Evolutionary conservation across 2,113 vertebrate genomes (phyloP).

Genomic region (Oplegnathus fasciatus): DNA sequence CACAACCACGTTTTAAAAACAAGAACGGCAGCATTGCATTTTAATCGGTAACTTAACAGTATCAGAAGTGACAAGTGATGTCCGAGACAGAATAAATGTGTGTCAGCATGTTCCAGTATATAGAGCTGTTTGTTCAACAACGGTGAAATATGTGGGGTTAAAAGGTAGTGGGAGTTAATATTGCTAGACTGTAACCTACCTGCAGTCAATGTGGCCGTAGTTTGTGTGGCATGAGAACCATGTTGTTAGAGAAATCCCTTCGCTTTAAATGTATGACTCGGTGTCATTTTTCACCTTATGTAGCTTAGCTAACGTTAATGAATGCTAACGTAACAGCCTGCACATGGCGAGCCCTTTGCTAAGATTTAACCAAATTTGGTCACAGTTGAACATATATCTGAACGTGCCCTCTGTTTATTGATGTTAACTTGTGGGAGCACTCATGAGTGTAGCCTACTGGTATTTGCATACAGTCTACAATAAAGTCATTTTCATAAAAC

Average conservation of each 20-base stretch:
- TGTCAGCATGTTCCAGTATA: neutral
- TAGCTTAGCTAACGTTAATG: neutral
- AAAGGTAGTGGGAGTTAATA: neutral
- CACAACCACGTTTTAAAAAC: too few species aligned
- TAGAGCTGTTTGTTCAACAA: neutral
- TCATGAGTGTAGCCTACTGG: neutral
- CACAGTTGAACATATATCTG: neutral
- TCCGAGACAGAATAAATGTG: neutral
- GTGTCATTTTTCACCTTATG: neutral
- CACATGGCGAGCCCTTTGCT: neutral
- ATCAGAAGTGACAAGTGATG: too few species aligned
- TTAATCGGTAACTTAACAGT: too few species aligned
- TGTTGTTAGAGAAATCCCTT: neutral
- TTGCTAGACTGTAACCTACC: neutral
- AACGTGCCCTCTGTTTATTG: neutral
- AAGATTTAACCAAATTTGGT: neutral
- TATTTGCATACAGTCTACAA: neutral
- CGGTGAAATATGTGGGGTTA: neutral
- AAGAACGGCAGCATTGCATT: neutral
- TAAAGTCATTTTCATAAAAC: neutral
- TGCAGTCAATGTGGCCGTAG: neutral
- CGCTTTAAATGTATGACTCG: rapidly evolving
- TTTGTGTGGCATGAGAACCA: too few species aligned
- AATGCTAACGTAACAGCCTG: neutral
- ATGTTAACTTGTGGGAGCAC: neutral